These are phyloP conservation scores for Tetrao urogallus DNA, from an alignment of 2,113 vertebrate species.

Conservation along the genomic window DNA sequence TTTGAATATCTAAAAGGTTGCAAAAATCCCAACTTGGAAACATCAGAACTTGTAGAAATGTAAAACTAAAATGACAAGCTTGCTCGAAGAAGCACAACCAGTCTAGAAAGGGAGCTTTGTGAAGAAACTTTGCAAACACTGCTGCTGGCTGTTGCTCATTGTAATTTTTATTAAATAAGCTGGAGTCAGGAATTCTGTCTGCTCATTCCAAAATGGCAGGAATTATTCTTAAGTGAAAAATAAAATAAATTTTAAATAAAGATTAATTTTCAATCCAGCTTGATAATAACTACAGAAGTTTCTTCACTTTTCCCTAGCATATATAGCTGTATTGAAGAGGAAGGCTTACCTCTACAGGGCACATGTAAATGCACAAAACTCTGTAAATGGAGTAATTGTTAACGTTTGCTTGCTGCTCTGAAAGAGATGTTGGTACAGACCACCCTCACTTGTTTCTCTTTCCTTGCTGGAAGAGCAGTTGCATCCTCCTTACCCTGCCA, in stretches of 20 bases:
- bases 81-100: not conserved
- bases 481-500: not conserved
- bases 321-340: not conserved
- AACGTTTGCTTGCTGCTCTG: not conserved
- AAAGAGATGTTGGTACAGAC: not conserved
- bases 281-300: not conserved
- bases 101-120: not conserved
- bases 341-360: not conserved
- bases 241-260: not conserved
- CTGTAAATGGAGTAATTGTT: not conserved
- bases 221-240: not conserved
- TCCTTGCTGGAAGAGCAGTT: not conserved
- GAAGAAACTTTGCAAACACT: not conserved
- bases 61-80: fast-evolving
- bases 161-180: not conserved
- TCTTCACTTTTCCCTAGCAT: not conserved
- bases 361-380: fast-evolving
- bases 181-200: not conserved
- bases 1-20: not conserved
- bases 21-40: not conserved
- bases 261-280: not conserved
- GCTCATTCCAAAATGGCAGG: not conserved
- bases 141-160: not conserved
- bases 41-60: not conserved
- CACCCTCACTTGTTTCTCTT: not conserved